These are phyloP conservation scores for Actinia tenebrosa DNA, from an alignment of 64 coral and sea anemone genomes.

Conservation along the genomic window DNA sequence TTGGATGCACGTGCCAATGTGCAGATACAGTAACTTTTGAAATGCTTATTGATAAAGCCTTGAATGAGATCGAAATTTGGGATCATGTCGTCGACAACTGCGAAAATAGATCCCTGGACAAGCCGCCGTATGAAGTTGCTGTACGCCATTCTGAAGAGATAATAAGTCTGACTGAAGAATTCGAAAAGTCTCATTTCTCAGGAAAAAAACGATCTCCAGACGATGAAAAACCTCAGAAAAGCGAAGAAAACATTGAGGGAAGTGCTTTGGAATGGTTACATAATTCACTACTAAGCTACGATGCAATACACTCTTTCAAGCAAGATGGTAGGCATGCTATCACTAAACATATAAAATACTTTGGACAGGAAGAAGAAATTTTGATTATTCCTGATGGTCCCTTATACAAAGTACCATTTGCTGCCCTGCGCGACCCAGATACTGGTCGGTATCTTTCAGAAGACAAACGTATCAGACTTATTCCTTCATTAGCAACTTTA, in stretches of 20 bases:
- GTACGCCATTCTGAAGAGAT: background rate
- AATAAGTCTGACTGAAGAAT: background rate
- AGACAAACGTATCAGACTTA: too few species aligned
- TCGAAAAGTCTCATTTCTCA: background rate
- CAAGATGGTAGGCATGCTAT: background rate
- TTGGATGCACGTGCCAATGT: background rate
- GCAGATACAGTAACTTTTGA: background rate
- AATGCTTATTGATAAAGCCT: background rate
- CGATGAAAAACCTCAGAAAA: too few species aligned
- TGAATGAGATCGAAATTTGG: background rate
- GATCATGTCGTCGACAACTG: background rate
- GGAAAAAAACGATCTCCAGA: background rate
- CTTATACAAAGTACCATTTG: background rate
- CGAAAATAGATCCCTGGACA: background rate
- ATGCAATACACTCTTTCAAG: background rate
- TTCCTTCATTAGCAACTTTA: too few species aligned
- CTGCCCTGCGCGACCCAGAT: too few species aligned
- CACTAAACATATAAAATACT: background rate
- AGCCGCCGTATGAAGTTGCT: background rate
- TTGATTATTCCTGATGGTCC: slow-evolving; percentile 36
- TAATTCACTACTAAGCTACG: background rate
- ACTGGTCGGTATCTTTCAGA: too few species aligned
- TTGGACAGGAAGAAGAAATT: slow-evolving; percentile 2
- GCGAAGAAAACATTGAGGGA: too few species aligned
- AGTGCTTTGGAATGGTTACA: too few species aligned